A percentile compares a stretch with the other conserved stretches of the same genome.
These are phyloP conservation scores for Oxyteleia sp. DNA, from an alignment of 2,888 invertebrate genomes.

Conservation along the genomic window DNA sequence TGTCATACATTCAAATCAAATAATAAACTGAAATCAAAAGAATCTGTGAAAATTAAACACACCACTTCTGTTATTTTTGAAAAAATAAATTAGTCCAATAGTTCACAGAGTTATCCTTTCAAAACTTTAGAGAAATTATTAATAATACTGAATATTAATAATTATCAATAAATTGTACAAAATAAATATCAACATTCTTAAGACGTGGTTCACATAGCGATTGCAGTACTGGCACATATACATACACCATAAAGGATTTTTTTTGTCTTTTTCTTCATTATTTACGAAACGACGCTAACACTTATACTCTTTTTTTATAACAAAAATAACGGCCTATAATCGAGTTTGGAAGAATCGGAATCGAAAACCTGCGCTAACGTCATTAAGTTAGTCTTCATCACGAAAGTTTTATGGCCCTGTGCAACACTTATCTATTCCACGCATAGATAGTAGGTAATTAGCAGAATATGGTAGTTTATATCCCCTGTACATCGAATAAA, in stretches of 20 bases:
- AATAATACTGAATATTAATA: too few relatives aligned
- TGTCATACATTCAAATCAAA: too few relatives aligned
- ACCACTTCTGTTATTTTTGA: too few relatives aligned
- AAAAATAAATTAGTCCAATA: too few relatives aligned
- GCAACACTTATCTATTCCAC: conserved; percentile 50
- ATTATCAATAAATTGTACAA: too few relatives aligned
- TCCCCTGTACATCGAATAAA: conserved; percentile 38
- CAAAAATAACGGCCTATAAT: conserved; percentile 76
- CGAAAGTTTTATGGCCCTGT: conserved; percentile 53
- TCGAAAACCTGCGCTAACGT: conserved; percentile 52
- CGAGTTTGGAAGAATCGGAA: conserved; percentile 69
- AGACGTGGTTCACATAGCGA: conserved; percentile 10
- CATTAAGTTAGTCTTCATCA: conserved; percentile 40
- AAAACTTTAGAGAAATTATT: too few relatives aligned
- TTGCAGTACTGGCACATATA: conserved; percentile 51
- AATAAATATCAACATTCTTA: too few relatives aligned
- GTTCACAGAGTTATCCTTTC: too few relatives aligned
- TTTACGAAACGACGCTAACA: conserved; percentile 46
- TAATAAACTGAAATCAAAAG: too few relatives aligned
- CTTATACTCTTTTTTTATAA: conserved; percentile 48
- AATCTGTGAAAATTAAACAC: too few relatives aligned
- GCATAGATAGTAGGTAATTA: conserved; percentile 32
- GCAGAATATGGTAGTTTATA: conserved; percentile 44
- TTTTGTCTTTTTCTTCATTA: conserved; percentile 37
- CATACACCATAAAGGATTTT: conserved; percentile 33